Evolutionary conservation across 2,888 invertebrate species (phyloP), one percentile per base, ranked within the genome.

Genomic region (Apodemia zela): DNA sequence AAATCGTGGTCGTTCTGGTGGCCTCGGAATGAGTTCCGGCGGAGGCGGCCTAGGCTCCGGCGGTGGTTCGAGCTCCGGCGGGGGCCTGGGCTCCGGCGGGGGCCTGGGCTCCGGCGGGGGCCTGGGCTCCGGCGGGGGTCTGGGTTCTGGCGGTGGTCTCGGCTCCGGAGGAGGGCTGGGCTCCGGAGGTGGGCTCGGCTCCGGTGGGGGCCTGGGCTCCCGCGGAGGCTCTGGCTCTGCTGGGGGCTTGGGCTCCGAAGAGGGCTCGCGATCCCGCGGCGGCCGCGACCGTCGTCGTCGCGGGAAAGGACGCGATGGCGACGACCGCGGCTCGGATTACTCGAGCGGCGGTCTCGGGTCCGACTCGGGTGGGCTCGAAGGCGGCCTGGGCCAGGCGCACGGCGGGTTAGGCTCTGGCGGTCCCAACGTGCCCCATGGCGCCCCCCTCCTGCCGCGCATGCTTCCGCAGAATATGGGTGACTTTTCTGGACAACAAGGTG

Each of bases 361-460:
- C 63, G 74, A 73, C 72, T 72, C 75, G 63, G 76, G 76, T 68
- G 73, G 78, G 63, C 75, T 73, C 67, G 76, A 77, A 66, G 81
- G 80, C 62, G 82, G 81, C 64, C 78, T 80, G 69, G 77, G 77
- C 67, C 71, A 68, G 66, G 61, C 68, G 69, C 75, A 76, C 72
- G 80, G 79, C 76, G 84, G 82, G 72, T 77, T 78, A 74, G 81
- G 77, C 77, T 82, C 88, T 89, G 90, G 89, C 87, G 91, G 90
- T 84, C 87, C 79, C 69, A 79, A 72, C 66, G 84, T 85, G 74
- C 85, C 90, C 81, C 90, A 87, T 80, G 89, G 84, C 82, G 79
- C 85, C 18, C 54, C 54, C 87, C 85, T 79, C 45, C 69, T 85
- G 84, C 89, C 89, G 85, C 88, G 89, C 83, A 79, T 89, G 83